Percentiles rank a stretch among this genome's conserved stretches.
Conservation (phyloP, 2,113 vertebrate species). For the Oncorhynchus masou region DNA sequence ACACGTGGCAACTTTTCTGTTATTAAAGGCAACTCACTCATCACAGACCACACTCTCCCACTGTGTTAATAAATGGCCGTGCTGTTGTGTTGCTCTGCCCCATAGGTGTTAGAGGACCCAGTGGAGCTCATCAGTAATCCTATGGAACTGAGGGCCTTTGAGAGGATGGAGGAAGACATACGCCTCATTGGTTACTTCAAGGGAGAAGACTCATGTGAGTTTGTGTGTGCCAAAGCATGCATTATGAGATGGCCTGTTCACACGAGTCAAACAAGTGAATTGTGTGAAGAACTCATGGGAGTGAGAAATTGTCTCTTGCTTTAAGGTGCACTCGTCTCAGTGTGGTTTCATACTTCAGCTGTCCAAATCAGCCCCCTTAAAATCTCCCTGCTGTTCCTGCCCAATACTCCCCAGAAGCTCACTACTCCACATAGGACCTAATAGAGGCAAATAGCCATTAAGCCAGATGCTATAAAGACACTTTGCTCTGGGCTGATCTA, state of each 20-base stretch:
- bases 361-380: too few species aligned
- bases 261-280: too few species aligned
- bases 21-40: neutral
- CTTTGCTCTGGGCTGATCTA: slow-evolving; percentile 42
- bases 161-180: slow-evolving; percentile 90
- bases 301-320: too few species aligned
- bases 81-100: neutral
- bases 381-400: neutral
- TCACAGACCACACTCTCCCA: neutral
- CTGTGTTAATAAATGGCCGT: neutral
- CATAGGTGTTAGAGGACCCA: slow-evolving; percentile 90
- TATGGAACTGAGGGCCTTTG: slow-evolving; percentile 89
- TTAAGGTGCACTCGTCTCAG: too few species aligned
- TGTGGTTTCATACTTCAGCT: too few species aligned
- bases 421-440: slow-evolving; percentile 33
- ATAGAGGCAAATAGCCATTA: slow-evolving; percentile 30
- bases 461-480: slow-evolving; percentile 33
- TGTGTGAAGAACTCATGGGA: too few species aligned
- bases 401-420: slow-evolving; percentile 14
- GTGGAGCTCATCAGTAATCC: slow-evolving; percentile 90
- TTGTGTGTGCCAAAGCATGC: too few species aligned
- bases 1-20: too few species aligned
- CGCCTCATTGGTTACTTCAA: slow-evolving; percentile 95
- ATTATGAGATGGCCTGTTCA: too few species aligned
- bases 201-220: slow-evolving; percentile 86